Percentiles rank a stretch among this genome's conserved stretches.
These are phyloP conservation scores for Orussus abietinus DNA, from an alignment of 1,140 invertebrate genomes.

Conservation along the genomic window DNA sequence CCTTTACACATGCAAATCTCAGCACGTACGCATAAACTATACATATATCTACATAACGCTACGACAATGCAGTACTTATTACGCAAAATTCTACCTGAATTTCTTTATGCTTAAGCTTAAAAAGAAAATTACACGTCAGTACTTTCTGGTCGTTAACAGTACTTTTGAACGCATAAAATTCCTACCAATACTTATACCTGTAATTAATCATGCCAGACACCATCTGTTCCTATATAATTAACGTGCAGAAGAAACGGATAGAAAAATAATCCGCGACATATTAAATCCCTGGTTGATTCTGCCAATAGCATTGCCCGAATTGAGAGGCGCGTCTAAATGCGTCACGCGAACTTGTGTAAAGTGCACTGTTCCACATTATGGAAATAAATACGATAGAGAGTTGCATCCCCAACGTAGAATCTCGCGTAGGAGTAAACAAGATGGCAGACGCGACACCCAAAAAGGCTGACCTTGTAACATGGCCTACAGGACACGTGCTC, in stretches of 20 bases:
- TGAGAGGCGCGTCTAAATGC: conserved; percentile 16
- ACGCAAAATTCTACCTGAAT: conserved; percentile 1
- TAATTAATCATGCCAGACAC: no score
- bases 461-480: conserved; percentile 35
- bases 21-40: background rate
- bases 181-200: no score
- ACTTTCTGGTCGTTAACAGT: no score
- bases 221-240: no score
- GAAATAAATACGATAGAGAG: conserved; percentile 23
- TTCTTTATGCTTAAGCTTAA: conserved; percentile 17
- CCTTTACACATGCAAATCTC: background rate
- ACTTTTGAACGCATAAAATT: no score
- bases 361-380: conserved; percentile 15
- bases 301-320: background rate
- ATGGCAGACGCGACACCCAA: background rate
- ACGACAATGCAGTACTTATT: conserved; percentile 7
- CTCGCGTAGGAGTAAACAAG: background rate
- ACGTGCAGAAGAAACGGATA: no score
- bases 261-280: no score
- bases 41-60: background rate
- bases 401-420: conserved; percentile 17
- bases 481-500: conserved; percentile 36
- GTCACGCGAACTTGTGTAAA: conserved; percentile 6
- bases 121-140: conserved; percentile 23
- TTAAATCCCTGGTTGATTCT: no score